A percentile compares a stretch with the other conserved stretches of the same genome.
Conservation (phyloP, 2,113 vertebrate species). For the Ochotona princeps region DNA sequence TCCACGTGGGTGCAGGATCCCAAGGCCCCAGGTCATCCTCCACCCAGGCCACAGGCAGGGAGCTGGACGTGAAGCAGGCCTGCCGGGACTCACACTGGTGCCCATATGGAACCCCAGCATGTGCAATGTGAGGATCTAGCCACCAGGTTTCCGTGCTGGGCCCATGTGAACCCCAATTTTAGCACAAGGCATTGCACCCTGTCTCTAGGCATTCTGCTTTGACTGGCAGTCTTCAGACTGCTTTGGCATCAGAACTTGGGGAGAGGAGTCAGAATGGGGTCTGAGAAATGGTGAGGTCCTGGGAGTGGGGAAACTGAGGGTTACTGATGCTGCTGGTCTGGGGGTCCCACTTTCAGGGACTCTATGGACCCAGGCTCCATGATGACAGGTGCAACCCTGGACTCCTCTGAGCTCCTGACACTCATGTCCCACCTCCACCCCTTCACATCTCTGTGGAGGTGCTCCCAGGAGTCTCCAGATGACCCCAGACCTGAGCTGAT, state of each 20-base stretch:
- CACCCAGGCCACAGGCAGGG: too few relatives aligned
- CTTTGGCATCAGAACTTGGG: not conserved
- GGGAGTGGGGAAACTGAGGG: not conserved
- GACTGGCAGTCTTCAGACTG: not conserved
- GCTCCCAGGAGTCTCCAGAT: not conserved
- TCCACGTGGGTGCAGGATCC: too few relatives aligned
- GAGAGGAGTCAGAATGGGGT: not conserved
- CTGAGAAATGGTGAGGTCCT: not conserved
- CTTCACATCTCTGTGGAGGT: not conserved
- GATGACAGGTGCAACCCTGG: not conserved
- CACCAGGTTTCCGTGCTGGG: too few relatives aligned
- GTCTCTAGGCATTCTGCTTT: not conserved
- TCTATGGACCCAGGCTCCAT: too few relatives aligned
- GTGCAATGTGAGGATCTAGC: too few relatives aligned
- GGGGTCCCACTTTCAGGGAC: not conserved
- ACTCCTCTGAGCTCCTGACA: not conserved
- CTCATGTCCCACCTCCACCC: not conserved
- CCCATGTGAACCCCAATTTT: not conserved
- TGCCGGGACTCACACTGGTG: too few relatives aligned
- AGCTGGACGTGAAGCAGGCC: too few relatives aligned
- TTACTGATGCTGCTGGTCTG: not conserved
- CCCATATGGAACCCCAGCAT: not conserved
- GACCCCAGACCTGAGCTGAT: not conserved
- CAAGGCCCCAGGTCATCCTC: too few relatives aligned
- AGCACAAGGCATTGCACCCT: not conserved